Conservation (phyloP, 2,888 invertebrate species). For the Caenorhabditis imperialis region DNA sequence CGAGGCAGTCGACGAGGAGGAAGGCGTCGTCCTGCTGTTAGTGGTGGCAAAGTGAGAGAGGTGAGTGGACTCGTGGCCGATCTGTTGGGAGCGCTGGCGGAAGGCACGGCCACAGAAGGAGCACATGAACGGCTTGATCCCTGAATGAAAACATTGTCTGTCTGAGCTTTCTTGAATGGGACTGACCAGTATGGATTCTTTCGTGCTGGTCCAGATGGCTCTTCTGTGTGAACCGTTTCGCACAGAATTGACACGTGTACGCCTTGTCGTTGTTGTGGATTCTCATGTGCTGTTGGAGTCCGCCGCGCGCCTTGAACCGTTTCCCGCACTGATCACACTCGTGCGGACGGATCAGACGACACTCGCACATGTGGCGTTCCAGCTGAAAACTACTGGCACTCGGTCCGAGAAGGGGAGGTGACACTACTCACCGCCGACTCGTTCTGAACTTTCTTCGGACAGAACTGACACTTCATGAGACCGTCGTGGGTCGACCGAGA, state of each 20-base stretch:
- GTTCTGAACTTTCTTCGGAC: slow-evolving; percentile 71
- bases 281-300: slow-evolving; percentile 76
- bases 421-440: slow-evolving; percentile 61
- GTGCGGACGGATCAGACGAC: slow-evolving; percentile 69
- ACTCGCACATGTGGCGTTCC: slow-evolving; percentile 71
- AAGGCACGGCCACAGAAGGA: slow-evolving; percentile 73
- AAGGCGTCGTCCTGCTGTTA: slow-evolving; percentile 3
- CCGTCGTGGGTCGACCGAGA: slow-evolving; percentile 59
- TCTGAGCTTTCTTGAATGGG: too few relatives aligned
- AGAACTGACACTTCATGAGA: slow-evolving; percentile 71
- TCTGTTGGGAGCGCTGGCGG: slow-evolving; percentile 76
- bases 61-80: slow-evolving; percentile 71
- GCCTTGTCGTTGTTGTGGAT: slow-evolving; percentile 75
- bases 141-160: slow-evolving; percentile 42
- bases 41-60: slow-evolving; percentile 20
- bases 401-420: not conserved
- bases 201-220: slow-evolving; percentile 77
- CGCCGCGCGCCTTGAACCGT: slow-evolving; percentile 74
- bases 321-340: slow-evolving; percentile 73
- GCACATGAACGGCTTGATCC: slow-evolving; percentile 74
- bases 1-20: slow-evolving; percentile 7
- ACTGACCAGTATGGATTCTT: slow-evolving; percentile 74
- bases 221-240: slow-evolving; percentile 77
- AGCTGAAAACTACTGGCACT: slow-evolving; percentile 61
- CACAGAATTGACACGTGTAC: slow-evolving; percentile 72